Percentiles rank a stretch among this genome's conserved stretches.
These are phyloP conservation scores for Slavum lentiscoides DNA, from an alignment of 2,888 invertebrate genomes.

Conservation along the genomic window DNA sequence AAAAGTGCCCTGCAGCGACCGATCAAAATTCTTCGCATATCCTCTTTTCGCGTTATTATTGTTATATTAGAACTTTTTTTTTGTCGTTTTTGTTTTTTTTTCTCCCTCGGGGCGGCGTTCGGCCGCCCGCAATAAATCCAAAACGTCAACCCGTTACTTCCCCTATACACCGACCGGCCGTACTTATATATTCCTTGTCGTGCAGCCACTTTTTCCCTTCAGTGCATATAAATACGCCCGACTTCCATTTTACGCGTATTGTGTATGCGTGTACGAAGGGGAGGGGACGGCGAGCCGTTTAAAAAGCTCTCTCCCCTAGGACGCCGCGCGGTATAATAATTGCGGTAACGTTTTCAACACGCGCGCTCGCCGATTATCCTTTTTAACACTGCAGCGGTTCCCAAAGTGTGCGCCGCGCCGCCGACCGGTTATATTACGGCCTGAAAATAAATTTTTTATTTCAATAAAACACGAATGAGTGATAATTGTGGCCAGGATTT, in stretches of 20 bases:
- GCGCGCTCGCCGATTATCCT: neutral
- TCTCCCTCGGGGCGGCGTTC: neutral
- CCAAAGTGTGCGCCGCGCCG: too few relatives aligned
- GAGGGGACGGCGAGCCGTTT: neutral
- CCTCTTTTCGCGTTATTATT: neutral
- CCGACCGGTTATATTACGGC: too few relatives aligned
- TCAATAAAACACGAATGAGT: too few relatives aligned
- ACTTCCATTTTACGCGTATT: conserved; percentile 3
- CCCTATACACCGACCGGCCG: neutral
- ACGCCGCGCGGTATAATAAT: conserved; percentile 22
- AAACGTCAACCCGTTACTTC: conserved; percentile 29
- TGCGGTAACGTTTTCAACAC: conserved; percentile 19
- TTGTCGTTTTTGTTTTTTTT: neutral
- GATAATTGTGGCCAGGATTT: too few relatives aligned
- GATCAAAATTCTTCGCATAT: conserved; percentile 38
- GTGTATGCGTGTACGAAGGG: neutral
- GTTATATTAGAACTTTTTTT: neutral
- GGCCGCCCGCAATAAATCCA: conserved; percentile 28
- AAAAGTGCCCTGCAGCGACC: conserved; percentile 3
- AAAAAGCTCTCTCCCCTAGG: neutral
- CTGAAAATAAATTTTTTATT: too few relatives aligned
- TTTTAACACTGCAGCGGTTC: neutral
- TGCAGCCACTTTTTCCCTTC: neutral
- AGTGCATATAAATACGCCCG: conserved; percentile 14
- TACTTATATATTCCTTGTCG: neutral